Evolutionary conservation across 2,113 vertebrate species (phyloP), one percentile per base, ranked within the genome.

Genomic region (Bubo bubo): DNA sequence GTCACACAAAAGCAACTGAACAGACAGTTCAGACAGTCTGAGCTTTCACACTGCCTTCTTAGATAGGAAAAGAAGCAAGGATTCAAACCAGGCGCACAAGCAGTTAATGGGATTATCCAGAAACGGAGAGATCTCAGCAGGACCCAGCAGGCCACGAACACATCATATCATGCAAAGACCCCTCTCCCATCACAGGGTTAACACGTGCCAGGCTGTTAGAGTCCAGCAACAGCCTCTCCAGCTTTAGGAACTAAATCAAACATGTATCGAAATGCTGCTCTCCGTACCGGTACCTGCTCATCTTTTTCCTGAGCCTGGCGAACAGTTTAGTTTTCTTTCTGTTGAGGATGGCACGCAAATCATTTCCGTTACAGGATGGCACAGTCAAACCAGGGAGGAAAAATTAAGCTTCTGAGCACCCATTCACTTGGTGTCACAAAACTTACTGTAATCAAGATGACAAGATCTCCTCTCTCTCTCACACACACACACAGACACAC

Each of bases 271-370:
- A 80, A 96, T 66, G 92, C 97, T 94, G 96, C 94, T 96, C 93
- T 86, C 76, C 53, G 13, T 86, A 96, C 95, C 56, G 41, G 95
- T 98, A 98, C 98, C 98, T 98, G 98, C 95, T 98, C 97, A 98
- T 98, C 98, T 98, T 98, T 97, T 98, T 98, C 98, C 97, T 98
- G 97, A 98, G 98, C 91, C 98, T 97, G 86, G 98, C 98, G 98
- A 98, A 98, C 93, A 98, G 98, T 97, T 98, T 98, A 97, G 96
- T 97, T 98, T 98, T 98, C 98, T 98, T 98, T 98, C 98, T 98
- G 98, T 98, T 96, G 98, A 97, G 93, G 98, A 97, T 9, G 85
- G 97, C 89, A 97, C 18, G 81, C 49, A 91, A 97, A 97, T 97
- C 93, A 91, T 94, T 87, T 97, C 83, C 88, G 43, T 97, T 97